Evolutionary conservation across 37 sponge, comb jelly and placozoan species (phyloP), one percentile per base, ranked within the genome.

Genomic region (Crambe crambe): DNA sequence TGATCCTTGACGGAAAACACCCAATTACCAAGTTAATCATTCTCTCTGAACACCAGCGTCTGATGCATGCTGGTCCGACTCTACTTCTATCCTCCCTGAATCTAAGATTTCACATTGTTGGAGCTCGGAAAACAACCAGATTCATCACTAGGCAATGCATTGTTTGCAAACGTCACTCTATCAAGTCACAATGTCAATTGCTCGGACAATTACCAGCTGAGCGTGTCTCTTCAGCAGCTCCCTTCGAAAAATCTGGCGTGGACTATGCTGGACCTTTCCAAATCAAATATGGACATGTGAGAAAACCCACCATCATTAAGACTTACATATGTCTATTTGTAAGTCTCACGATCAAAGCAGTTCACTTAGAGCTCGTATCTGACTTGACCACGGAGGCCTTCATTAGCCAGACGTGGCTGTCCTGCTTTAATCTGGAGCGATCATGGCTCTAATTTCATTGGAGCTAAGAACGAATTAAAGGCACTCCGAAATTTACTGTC

Each of bases 211-310:
- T 88, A 26, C 89, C 89, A 17, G 39, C 9, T 21, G 83, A 77
- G 38, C 74, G 79, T 18, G 60, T 82, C 2, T 65, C 79, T 10
- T 69, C 78, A 58, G 74, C 73, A 44, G 41, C 58, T 27, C 60
- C 68, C 18, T 88, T 88, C 43, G 37, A 64, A 61, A 41, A 63
- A 42, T 67, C 73, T 10, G 83, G 79, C 39, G 57, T 88, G 15
- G 89, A 88, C 68, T 88, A 77, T 72, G 89, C 89, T 27, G 79
- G 89, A 41, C 83, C 83, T 39, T 42, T 12, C 42, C 42, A n/a
- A 29, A 70, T 31, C 67, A 66, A 66, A 76, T 66, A 31, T 56
- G 37, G 39, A 56, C 44, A 18, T 65, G 70, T 58, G 65, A 66
- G 41, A 70, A 59, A 18, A 54, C 51, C 23, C n/a, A 25, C 57